Evolutionary conservation across 2,797 vertebrate species (phyloP).

Genomic region (Anguilla marmorata): DNA sequence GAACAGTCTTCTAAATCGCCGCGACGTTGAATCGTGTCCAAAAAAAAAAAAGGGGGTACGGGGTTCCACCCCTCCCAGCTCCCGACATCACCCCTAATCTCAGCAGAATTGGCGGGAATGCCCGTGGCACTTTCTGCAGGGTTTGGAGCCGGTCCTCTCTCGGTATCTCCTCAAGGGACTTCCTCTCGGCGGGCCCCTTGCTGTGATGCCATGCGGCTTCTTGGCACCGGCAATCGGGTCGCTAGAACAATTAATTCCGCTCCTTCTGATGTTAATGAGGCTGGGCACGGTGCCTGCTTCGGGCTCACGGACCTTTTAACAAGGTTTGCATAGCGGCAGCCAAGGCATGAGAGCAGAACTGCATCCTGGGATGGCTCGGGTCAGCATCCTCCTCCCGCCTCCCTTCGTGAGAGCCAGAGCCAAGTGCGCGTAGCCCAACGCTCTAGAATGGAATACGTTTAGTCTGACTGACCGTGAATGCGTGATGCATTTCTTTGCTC

Average conservation of each 20-base stretch:
- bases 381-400: not conserved
- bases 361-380: not conserved
- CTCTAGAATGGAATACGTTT: not conserved
- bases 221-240: not conserved
- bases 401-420: not conserved
- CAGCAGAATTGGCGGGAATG: not conserved
- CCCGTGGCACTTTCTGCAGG: not conserved
- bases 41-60: not conserved
- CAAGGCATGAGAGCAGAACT: not conserved
- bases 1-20: not conserved
- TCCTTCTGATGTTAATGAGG: slow-evolving; percentile 9
- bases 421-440: not conserved
- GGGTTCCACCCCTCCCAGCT: not conserved
- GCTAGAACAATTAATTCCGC: slow-evolving; percentile 3
- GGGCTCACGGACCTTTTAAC: not conserved
- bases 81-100: not conserved
- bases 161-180: not conserved
- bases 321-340: not conserved
- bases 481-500: not conserved
- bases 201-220: not conserved
- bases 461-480: not conserved
- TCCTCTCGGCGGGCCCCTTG: not conserved
- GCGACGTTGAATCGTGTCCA: slow-evolving; percentile 18
- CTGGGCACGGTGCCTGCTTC: not conserved
- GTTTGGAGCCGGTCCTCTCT: not conserved